Evolutionary conservation across 2,797 vertebrate species (phyloP).

Genomic region (Hirundo rustica): DNA sequence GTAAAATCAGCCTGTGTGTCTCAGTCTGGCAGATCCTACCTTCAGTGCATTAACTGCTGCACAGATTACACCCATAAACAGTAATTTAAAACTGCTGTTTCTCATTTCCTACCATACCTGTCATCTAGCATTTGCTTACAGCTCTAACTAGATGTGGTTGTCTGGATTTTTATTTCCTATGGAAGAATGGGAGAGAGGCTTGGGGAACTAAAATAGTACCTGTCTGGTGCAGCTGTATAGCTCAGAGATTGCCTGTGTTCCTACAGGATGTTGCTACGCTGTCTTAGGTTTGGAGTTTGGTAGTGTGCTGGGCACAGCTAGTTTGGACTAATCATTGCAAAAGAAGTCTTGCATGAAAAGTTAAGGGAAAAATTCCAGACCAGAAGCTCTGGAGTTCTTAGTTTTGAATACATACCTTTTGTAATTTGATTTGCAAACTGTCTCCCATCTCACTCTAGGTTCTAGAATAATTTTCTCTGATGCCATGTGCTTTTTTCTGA

Average conservation of each 20-base stretch:
- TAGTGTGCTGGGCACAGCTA: not conserved
- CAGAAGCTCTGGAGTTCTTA: not conserved
- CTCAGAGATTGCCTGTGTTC: not conserved
- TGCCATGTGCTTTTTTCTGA: not conserved
- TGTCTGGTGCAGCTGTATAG: not conserved
- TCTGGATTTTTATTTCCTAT: not conserved
- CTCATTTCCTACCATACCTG: not conserved
- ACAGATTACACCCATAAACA: not conserved
- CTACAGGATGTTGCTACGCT: not conserved
- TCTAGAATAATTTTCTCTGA: not conserved
- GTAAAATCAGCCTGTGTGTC: not conserved
- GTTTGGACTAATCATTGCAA: not conserved
- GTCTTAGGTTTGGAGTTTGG: not conserved
- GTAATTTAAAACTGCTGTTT: not conserved
- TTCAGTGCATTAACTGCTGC: not conserved
- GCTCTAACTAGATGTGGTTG: not conserved
- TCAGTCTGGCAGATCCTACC: not conserved
- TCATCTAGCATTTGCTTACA: not conserved
- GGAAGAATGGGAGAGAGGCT: not conserved
- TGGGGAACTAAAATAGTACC: not conserved
- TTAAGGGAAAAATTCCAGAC: not conserved
- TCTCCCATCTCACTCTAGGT: not conserved
- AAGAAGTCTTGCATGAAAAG: not conserved
- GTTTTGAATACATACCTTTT: not conserved
- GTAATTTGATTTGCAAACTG: not conserved